These are phyloP conservation scores for Penaeus indicus DNA, from an alignment of 1,140 invertebrate species.

Conservation along the genomic window DNA sequence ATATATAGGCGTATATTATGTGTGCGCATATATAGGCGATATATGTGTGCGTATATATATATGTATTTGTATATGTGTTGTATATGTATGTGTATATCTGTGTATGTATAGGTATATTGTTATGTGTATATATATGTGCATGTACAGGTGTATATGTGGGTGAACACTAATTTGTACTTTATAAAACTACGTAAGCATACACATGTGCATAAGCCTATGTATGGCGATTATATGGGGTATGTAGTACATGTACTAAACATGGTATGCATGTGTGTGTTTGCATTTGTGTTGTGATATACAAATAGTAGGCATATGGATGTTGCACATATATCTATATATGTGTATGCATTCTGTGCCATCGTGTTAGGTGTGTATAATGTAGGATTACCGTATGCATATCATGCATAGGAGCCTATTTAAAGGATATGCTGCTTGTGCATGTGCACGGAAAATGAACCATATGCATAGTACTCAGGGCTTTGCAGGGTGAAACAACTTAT, in stretches of 20 bases:
- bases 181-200: no score
- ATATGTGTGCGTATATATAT: neutral
- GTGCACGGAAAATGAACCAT: no score
- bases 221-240: no score
- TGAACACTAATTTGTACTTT: no score
- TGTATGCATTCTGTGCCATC: neutral
- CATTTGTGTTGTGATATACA: neutral
- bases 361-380: neutral
- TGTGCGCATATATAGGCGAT: neutral
- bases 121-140: neutral
- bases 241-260: neutral
- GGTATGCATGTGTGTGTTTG: neutral
- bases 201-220: no score
- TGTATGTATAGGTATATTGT: neutral
- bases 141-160: neutral
- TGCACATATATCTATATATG: neutral
- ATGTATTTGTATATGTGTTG: slow-evolving; percentile 9
- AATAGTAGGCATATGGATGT: neutral
- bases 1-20: neutral
- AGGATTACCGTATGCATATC: neutral
- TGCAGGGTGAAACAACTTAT: no score
- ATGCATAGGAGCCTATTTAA: no score
- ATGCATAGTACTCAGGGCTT: no score
- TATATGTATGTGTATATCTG: neutral
- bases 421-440: no score